Percentiles rank a stretch among this genome's conserved stretches.
Evolutionary conservation across 2,113 vertebrate genomes (phyloP).

Genomic region (Vulpes lagopus): DNA sequence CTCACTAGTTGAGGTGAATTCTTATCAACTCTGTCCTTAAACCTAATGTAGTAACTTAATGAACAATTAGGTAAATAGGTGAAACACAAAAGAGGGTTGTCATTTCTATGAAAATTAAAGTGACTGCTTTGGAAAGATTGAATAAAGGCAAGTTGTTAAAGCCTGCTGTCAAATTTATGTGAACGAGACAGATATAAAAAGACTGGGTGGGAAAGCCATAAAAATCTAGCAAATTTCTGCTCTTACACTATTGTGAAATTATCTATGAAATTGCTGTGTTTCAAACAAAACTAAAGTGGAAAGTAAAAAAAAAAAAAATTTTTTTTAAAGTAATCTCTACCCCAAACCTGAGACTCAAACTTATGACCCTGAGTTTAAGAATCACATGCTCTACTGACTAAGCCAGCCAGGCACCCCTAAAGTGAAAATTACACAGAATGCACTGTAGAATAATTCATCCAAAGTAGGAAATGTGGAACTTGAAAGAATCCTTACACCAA

Average conservation of each 20-base stretch:
- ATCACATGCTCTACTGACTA: background rate
- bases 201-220: background rate
- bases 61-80: background rate
- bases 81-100: background rate
- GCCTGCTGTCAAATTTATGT: background rate
- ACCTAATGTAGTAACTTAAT: background rate
- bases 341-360: no score
- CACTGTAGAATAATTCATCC: background rate
- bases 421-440: background rate
- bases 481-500: background rate
- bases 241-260: background rate
- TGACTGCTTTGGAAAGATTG: background rate
- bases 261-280: background rate
- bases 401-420: background rate
- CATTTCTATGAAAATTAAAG: background rate
- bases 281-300: constrained; percentile 8
- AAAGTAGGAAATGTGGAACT: background rate
- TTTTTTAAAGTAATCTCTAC: no score
- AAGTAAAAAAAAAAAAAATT: no score
- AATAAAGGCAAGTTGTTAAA: constrained; percentile 27
- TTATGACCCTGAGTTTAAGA: no score
- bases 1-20: background rate
- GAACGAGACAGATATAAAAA: background rate
- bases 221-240: constrained; percentile 25
- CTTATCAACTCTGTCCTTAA: background rate